A percentile compares a stretch with the other conserved stretches of the same genome.
Evolutionary conservation across 2,888 invertebrate genomes (phyloP).

Genomic region (Patella pellucida): DNA sequence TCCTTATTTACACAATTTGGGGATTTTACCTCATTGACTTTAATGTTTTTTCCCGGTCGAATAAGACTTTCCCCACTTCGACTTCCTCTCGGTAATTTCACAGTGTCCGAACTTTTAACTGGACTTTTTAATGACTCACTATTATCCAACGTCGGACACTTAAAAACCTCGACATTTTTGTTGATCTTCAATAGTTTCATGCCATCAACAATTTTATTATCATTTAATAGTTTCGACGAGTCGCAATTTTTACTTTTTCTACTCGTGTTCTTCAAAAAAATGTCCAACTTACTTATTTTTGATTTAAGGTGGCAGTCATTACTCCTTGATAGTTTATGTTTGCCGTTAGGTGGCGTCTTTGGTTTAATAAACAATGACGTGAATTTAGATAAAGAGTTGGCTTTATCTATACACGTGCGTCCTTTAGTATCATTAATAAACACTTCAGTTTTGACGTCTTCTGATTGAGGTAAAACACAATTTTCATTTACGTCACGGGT

Average conservation of each 20-base stretch:
- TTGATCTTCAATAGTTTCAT: conserved; percentile 1
- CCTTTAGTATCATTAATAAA: too few relatives aligned
- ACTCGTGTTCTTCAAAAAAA: not conserved
- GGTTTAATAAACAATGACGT: not conserved
- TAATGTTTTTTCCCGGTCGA: not conserved
- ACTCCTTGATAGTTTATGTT: not conserved
- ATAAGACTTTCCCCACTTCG: not conserved
- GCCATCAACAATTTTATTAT: not conserved
- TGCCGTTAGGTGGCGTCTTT: not conserved
- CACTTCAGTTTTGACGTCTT: too few relatives aligned
- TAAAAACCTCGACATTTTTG: not conserved
- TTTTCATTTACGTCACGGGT: conserved; percentile 24
- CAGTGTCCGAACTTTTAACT: not conserved
- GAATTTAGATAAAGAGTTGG: too few relatives aligned
- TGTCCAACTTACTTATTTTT: not conserved
- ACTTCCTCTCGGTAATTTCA: not conserved
- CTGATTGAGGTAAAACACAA: conserved; percentile 18
- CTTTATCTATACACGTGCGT: too few relatives aligned
- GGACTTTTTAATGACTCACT: not conserved
- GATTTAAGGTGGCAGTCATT: not conserved
- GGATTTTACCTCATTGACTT: not conserved
- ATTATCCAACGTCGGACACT: not conserved
- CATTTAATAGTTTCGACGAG: not conserved
- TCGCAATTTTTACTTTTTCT: not conserved
- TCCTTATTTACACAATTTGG: too few relatives aligned